phyloP scores from a whole-genome alignment of 2,888 invertebrate species.

The Plebejus argus region DNA sequence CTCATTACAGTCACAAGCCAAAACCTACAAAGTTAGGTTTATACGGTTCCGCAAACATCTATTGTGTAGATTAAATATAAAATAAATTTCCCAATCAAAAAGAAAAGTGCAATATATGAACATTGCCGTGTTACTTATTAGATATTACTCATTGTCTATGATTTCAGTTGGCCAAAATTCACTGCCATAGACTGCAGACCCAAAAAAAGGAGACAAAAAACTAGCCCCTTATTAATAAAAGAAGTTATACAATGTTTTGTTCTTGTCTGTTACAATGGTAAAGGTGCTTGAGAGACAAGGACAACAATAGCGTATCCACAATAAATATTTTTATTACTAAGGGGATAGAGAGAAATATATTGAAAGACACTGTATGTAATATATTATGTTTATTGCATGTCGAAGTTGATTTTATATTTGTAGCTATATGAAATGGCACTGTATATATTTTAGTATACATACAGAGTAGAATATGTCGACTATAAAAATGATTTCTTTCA shows the following conservation, averaged over 20 bases:
- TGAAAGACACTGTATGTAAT: background rate
- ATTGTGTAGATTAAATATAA: background rate
- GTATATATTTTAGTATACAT: conserved; percentile 16
- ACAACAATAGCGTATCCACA: background rate
- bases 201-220: background rate
- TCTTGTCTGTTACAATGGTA: background rate
- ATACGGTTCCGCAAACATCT: background rate
- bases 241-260: background rate
- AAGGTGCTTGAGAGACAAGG: background rate
- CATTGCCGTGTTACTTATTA: background rate
- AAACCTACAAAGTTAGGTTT: no score
- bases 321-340: background rate
- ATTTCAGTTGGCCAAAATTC: background rate
- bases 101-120: background rate
- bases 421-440: conserved; percentile 6
- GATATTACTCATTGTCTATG: background rate
- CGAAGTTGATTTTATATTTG: background rate
- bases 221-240: background rate
- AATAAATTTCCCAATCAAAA: background rate
- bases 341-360: background rate
- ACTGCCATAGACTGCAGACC: background rate
- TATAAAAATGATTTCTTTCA: background rate
- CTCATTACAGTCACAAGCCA: no score
- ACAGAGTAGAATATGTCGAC: background rate
- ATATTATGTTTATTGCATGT: conserved; percentile 8